Evolutionary conservation across 2,888 invertebrate species (phyloP), one percentile per base, ranked within the genome.

Genomic region (Baronia brevicornis): DNA sequence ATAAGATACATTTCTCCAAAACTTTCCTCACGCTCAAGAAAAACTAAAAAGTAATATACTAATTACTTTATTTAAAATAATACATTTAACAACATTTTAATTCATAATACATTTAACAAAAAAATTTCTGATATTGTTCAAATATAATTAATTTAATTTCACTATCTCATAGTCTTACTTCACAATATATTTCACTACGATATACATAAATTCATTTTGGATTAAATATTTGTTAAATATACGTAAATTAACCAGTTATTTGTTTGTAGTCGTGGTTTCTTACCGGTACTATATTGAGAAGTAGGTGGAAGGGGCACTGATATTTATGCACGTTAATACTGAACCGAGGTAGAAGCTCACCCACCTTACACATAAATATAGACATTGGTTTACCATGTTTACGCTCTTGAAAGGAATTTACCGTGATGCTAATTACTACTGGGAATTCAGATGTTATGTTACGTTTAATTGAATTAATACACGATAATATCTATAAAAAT

Each of bases 311-410:
- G n/a, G 54, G 63, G 59, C 55, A 50, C 56, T 61, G 67, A 74
- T 78, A 77, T 78, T 79, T 79, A 79, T 77, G 78, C 66, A 65
- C 72, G 70, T 75, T 78, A 78, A 77, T 78, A 78, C 77, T 71
- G 65, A 68, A 56, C 64, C 54, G 50, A 43, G 48, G 50, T 57
- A 58, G 63, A 72, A 65, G 66, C 70, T 65, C 61, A 67, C 73
- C 70, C 69, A 62, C 62, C 52, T 49, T 45, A 53, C 53, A 48
- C 45, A 51, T 47, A 43, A n/a, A n/a, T n/a, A n/a, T n/a, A n/a
- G n/a, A n/a, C n/a, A n/a, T n/a, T n/a, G n/a, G n/a, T n/a, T n/a
- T n/a, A n/a, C n/a, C 39, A 46, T 39, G 21, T 21, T 36, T 40
- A 48, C 51, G 46, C 46, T 29, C 48, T 46, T 41, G 33, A 49